Evolutionary conservation across 2,888 invertebrate species (phyloP), one percentile per base, ranked within the genome.

Genomic region (Sialis lutaria): DNA sequence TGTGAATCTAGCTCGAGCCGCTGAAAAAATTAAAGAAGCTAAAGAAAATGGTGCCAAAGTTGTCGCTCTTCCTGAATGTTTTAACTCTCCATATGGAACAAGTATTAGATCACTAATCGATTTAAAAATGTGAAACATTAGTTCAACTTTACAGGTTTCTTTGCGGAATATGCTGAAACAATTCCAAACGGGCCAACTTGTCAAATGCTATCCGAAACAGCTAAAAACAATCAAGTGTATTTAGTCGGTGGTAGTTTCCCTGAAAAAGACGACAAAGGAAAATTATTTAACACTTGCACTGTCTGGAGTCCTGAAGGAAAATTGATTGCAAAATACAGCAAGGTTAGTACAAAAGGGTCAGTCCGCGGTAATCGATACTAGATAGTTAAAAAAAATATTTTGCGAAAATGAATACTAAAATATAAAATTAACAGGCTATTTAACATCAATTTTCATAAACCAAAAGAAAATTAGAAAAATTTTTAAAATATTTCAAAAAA

Each of bases 1-100:
- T 4, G 66, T 63, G 12, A 80, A 79, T 56, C 54, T 79, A 2
- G 53, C 59, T 31, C 62, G 64, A 50, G 77, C 75, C 6, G 55
- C 68, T 6, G 62, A 65, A 40, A 64, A 69, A 41, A 68, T 79
- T 35, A 62, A 66, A 48, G 65, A 69, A 50, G 78, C 79, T 7
- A 73, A 73, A 50, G 52, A 62, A 40, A 54, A 62, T 47, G 68
- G 70, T n/a, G 73, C 75, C 1, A 64, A 72, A 40, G 51, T 77
- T 40, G 62, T 77, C 30, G 73, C 75, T 1, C 62, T 87, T 6
- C 85, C 87, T 7, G 96, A 96, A 66, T 93, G 91, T 61, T 96
- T 95, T 59, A 96, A 95, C 62, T 86, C 87, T 10, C 95, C 95
- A 0, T 95, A 95, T 64, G 95, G 93, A 48, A 82, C 82, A 44